Evolutionary conservation across 2,797 vertebrate genomes (phyloP).

Genomic region (Schizopygopsis malacanthus): DNA sequence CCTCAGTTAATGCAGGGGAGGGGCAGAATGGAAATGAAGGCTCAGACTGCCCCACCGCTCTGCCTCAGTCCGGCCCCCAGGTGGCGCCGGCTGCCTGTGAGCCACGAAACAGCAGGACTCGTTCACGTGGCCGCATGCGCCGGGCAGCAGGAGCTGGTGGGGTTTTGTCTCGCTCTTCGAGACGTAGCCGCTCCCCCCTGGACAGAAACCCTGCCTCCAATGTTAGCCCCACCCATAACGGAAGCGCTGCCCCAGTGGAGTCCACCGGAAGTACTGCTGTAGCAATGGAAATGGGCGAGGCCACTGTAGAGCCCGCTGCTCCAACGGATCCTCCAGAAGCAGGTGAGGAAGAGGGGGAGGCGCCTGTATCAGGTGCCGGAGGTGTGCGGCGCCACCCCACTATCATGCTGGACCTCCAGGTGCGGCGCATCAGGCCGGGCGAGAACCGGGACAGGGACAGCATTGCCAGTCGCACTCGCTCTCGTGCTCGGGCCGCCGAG

Average conservation of each 20-base stretch:
- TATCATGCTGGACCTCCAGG: conserved; percentile 93
- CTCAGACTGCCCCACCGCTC: conserved; percentile 72
- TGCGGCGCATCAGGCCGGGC: conserved; percentile 90
- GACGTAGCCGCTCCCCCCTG: conserved; percentile 89
- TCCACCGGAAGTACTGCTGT: conserved; percentile 67
- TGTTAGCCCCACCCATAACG: conserved; percentile 61
- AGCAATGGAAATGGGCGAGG: conserved; percentile 75
- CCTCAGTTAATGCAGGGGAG: conserved; percentile 59
- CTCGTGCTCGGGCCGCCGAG: conserved; percentile 86
- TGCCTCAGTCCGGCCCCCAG: conserved; percentile 72
- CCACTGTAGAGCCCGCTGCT: conserved; percentile 65
- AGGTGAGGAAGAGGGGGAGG: conserved; percentile 80
- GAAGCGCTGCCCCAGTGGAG: conserved; percentile 63
- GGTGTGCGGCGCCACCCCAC: conserved; percentile 86
- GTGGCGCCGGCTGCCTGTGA: conserved; percentile 68
- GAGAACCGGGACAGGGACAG: conserved; percentile 93
- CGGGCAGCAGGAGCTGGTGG: conserved; percentile 73
- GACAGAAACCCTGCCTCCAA: conserved; percentile 70
- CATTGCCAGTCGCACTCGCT: conserved; percentile 92
- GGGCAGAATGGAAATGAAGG: conserved; percentile 65
- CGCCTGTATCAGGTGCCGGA: conserved; percentile 73
- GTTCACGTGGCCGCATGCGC: conserved; percentile 81
- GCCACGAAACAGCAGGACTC: conserved; percentile 83
- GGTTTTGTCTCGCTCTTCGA: conserved; percentile 78
- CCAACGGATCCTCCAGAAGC: conserved; percentile 76